phyloP scores from a whole-genome alignment of 1,140 invertebrate species.

The Brachionus manjavacas region DNA sequence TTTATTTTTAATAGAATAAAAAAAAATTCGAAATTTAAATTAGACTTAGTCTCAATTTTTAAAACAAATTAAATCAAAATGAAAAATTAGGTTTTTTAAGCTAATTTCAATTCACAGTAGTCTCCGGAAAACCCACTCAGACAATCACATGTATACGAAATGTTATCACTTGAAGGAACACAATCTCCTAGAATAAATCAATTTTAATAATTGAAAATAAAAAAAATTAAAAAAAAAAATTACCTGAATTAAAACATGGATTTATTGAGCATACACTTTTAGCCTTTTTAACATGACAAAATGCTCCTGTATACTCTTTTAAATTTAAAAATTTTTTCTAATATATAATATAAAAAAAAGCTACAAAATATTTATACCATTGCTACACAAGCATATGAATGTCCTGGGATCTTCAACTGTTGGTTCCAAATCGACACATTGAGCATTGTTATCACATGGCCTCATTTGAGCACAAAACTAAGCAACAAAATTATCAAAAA shows the following conservation, averaged over 20 bases:
- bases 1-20: too few species aligned
- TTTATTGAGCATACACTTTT: neutral
- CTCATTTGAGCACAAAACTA: constrained; percentile 14
- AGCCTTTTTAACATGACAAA: constrained; percentile 12
- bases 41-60: neutral
- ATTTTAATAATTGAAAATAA: neutral
- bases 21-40: neutral
- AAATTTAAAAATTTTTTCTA: neutral
- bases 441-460: constrained; percentile 24
- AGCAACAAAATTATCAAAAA: neutral
- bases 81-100: neutral
- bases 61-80: neutral
- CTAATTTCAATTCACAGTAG: constrained; percentile 9
- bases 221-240: neutral
- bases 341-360: neutral
- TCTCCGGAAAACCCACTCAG: neutral
- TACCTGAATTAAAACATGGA: constrained; percentile 15
- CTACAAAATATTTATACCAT: neutral
- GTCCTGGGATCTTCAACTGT: neutral
- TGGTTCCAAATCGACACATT: constrained; percentile 23
- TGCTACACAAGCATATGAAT: constrained; percentile 7
- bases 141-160: neutral
- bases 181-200: neutral
- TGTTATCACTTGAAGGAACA: neutral
- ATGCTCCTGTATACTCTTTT: neutral